Conservation (phyloP, 2,797 vertebrate species). For the Lagorchestes hirsutus region DNA sequence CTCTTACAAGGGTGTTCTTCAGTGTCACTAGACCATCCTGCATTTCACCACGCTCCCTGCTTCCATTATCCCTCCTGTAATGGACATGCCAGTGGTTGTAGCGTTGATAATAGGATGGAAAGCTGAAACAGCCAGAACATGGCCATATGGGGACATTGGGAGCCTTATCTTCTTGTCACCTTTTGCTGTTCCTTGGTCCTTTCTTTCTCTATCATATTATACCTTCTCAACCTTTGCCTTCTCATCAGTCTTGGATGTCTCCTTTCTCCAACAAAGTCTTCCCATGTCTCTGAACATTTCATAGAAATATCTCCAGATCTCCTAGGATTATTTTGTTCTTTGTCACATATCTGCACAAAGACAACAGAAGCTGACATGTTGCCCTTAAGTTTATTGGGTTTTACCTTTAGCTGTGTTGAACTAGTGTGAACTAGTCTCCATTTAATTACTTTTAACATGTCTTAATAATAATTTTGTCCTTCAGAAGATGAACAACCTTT, state of each 20-base stretch:
- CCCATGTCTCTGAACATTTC: not conserved
- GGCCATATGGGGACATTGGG: not conserved
- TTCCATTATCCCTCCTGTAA: not conserved
- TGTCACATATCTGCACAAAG: not conserved
- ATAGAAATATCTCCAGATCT: not conserved
- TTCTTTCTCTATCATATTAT: not conserved
- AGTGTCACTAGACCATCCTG: not conserved
- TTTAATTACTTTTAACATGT: not conserved
- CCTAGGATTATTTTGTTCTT: not conserved
- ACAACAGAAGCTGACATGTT: not conserved
- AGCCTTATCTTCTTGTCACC: not conserved
- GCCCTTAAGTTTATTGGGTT: not conserved
- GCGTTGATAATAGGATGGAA: not conserved
- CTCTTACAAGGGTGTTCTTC: not conserved
- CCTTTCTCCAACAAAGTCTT: not conserved
- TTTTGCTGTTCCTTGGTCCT: not conserved
- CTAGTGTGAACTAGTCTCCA: not conserved
- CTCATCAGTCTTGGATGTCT: not conserved
- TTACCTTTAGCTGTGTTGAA: not conserved
- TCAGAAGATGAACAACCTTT: not conserved
- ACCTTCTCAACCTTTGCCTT: not conserved
- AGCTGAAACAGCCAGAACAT: not conserved
- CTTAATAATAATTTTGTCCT: not conserved
- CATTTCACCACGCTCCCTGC: not conserved
- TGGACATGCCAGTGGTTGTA: not conserved